Percentiles rank a stretch among this genome's conserved stretches.
These are phyloP conservation scores for Mimachlamys varia DNA, from an alignment of 2,888 invertebrate genomes.

Conservation along the genomic window DNA sequence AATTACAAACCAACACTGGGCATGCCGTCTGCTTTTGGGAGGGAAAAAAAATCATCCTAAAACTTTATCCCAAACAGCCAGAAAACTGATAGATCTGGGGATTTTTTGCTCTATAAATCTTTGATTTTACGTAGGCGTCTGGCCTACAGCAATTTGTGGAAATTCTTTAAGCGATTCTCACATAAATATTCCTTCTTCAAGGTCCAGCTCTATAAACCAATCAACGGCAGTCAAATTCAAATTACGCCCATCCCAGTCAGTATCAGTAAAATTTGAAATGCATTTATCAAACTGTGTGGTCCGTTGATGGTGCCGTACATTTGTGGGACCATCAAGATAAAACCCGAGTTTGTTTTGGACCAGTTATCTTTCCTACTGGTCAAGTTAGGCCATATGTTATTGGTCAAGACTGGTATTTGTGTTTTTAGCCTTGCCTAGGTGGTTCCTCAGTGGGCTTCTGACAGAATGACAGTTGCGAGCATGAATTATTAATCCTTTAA, in stretches of 20 bases:
- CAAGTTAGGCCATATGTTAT: neutral
- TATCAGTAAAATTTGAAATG: neutral
- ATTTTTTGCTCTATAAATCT: neutral
- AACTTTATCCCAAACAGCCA: slow-evolving; percentile 18
- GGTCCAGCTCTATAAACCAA: neutral
- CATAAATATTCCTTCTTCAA: neutral
- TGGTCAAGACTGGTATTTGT: slow-evolving; percentile 26
- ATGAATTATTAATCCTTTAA: slow-evolving; percentile 31
- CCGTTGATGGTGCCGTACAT: neutral
- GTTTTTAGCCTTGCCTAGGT: neutral
- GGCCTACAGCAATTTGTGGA: neutral
- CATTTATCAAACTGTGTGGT: neutral
- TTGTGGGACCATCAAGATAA: neutral
- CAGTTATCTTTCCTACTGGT: neutral
- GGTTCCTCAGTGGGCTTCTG: neutral
- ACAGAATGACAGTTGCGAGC: neutral
- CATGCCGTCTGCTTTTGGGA: neutral
- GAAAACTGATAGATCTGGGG: neutral
- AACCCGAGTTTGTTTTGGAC: neutral
- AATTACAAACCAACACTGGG: neutral
- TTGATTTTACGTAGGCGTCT: neutral
- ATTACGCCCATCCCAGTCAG: neutral
- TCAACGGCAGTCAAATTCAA: slow-evolving; percentile 6
- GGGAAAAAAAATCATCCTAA: neutral
- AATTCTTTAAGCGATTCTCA: neutral